Percentiles rank a stretch among this genome's conserved stretches.
These are phyloP conservation scores for Scomberomorus guttatus DNA, from an alignment of 2,797 vertebrate genomes.

Conservation along the genomic window DNA sequence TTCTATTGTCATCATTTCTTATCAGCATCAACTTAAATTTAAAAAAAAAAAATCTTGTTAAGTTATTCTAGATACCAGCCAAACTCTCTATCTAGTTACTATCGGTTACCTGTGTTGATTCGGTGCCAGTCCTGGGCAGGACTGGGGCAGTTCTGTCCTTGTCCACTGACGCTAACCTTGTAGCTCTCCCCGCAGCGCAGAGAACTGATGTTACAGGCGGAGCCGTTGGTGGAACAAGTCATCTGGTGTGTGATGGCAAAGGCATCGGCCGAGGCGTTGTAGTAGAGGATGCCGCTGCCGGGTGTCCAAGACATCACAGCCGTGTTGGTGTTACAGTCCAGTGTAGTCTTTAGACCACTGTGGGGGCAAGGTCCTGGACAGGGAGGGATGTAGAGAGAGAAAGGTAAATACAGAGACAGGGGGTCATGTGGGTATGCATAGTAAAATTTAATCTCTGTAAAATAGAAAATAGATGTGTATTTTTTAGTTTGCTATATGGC, in stretches of 20 bases:
- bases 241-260: conserved; percentile 18
- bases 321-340: conserved; percentile 79
- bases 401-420: background rate
- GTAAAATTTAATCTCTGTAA: background rate
- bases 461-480: background rate
- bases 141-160: conserved; percentile 75
- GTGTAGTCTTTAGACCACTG: conserved; percentile 38
- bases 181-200: conserved; percentile 81
- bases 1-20: no score
- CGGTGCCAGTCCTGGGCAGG: conserved; percentile 56
- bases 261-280: conserved; percentile 68
- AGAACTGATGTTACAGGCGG: conserved; percentile 78
- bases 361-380: conserved; percentile 82
- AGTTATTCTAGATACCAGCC: no score
- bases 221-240: conserved; percentile 69
- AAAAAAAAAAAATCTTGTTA: no score
- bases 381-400: background rate
- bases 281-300: conserved; percentile 75
- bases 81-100: background rate
- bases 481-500: background rate
- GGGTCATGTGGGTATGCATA: background rate
- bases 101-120: conserved; percentile 76
- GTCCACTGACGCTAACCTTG: conserved; percentile 75
- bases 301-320: conserved; percentile 81
- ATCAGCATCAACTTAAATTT: no score